Evolutionary conservation across 2,888 invertebrate genomes (phyloP).

Genomic region (Apodemia mormo): DNA sequence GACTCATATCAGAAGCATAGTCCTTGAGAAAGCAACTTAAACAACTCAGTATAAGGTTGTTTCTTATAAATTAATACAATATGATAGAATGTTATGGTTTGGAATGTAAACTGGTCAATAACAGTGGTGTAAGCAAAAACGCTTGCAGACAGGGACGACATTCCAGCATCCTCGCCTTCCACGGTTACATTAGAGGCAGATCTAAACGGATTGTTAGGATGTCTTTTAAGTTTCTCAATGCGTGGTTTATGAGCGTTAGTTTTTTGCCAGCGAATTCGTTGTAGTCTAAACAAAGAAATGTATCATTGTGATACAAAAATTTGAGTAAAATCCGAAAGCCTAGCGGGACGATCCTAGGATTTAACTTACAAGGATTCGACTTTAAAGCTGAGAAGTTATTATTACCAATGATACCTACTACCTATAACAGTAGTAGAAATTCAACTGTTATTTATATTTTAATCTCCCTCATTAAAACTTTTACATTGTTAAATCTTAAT

Average conservation of each 20-base stretch:
- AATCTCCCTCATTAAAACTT: no score
- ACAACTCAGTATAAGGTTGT: not conserved
- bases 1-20: not conserved
- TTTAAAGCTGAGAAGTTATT: not conserved
- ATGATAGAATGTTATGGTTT: not conserved
- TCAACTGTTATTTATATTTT: no score
- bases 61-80: not conserved
- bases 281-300: slow-evolving; percentile 11
- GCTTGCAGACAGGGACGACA: slow-evolving; percentile 63
- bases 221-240: slow-evolving; percentile 37
- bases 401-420: no score
- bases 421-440: no score
- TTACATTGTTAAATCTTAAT: no score
- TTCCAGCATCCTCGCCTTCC: slow-evolving; percentile 55
- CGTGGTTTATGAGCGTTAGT: slow-evolving; percentile 36
- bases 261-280: slow-evolving; percentile 18
- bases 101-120: slow-evolving; percentile 55
- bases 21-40: not conserved
- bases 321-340: not conserved
- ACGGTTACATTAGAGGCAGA: slow-evolving; percentile 53
- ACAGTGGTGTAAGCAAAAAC: slow-evolving; percentile 69
- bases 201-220: slow-evolving; percentile 59
- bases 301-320: not conserved
- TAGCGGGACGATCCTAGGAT: not conserved
- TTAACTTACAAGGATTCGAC: not conserved